phyloP scores from a whole-genome alignment of 1,140 invertebrate species.

The Trichonephila clavipes region DNA sequence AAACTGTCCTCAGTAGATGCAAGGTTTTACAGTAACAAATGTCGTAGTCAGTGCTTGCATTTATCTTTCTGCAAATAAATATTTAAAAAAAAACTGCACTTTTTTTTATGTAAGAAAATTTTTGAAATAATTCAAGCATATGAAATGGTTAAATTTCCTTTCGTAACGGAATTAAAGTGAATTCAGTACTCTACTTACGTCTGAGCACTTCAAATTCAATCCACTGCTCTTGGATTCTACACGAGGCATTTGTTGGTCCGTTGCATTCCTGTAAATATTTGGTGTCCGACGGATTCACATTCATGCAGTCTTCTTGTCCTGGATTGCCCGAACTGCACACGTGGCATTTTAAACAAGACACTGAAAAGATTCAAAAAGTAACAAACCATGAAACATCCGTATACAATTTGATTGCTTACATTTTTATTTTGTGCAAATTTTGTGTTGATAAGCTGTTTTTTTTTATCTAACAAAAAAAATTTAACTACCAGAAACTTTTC shows the following conservation, averaged over 20 bases:
- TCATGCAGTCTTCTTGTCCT: constrained; percentile 40
- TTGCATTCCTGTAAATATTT: constrained; percentile 84
- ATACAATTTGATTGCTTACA: not conserved
- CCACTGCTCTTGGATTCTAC: constrained; percentile 91
- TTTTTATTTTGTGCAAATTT: not conserved
- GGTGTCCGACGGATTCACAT: constrained; percentile 79
- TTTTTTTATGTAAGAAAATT: too few species aligned
- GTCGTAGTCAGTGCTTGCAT: too few species aligned
- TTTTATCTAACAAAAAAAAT: too few species aligned
- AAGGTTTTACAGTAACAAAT: too few species aligned
- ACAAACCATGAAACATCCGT: not conserved
- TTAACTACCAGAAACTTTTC: too few species aligned
- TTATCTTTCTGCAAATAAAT: too few species aligned
- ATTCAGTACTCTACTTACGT: constrained; percentile 83
- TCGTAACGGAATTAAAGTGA: too few species aligned
- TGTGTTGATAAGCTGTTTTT: too few species aligned
- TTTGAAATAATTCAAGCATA: too few species aligned
- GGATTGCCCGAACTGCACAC: constrained; percentile 33
- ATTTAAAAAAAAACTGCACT: too few species aligned
- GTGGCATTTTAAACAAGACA: constrained; percentile 42
- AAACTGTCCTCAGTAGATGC: too few species aligned
- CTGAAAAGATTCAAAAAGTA: not conserved
- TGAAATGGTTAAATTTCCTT: too few species aligned
- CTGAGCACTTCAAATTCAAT: constrained; percentile 93
- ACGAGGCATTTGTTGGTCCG: constrained; percentile 87